These are phyloP conservation scores for Agrilus planipennis DNA, from an alignment of 1,140 invertebrate species.

Conservation along the genomic window DNA sequence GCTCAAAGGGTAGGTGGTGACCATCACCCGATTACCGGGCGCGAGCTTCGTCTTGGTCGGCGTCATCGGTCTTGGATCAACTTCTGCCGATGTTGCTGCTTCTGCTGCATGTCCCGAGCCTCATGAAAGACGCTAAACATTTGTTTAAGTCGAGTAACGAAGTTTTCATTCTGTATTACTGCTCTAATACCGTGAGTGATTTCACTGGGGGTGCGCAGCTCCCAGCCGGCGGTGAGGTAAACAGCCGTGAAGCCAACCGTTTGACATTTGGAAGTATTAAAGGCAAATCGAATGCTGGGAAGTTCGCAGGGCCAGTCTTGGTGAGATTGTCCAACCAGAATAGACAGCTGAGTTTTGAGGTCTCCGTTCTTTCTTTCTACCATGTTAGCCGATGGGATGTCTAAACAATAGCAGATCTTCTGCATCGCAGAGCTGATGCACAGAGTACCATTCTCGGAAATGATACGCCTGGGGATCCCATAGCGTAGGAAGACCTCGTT, in stretches of 20 bases:
- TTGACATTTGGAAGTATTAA: neutral
- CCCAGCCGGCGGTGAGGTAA: neutral
- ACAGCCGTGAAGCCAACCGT: neutral
- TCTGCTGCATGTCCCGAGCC: too few relatives aligned
- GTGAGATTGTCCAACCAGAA: neutral
- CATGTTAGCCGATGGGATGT: neutral
- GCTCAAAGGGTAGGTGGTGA: neutral
- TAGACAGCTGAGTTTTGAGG: too few relatives aligned
- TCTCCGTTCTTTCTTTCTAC: too few relatives aligned
- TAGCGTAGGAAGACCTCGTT: too few relatives aligned
- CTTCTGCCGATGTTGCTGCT: too few relatives aligned
- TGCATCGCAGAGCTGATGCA: neutral
- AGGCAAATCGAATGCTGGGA: slow-evolving; percentile 22
- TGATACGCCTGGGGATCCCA: too few relatives aligned
- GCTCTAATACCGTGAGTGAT: neutral
- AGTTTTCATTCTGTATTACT: neutral
- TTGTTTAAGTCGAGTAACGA: too few relatives aligned
- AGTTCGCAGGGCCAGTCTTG: slow-evolving; percentile 14
- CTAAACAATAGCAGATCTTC: neutral
- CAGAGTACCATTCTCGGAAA: neutral
- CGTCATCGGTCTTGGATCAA: too few relatives aligned
- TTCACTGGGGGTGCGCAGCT: neutral
- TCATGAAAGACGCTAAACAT: too few relatives aligned
- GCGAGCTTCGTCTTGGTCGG: too few relatives aligned
- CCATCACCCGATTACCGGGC: neutral